Evolutionary conservation across 1,140 invertebrate genomes (phyloP).

Genomic region (Odontomachus brunneus): DNA sequence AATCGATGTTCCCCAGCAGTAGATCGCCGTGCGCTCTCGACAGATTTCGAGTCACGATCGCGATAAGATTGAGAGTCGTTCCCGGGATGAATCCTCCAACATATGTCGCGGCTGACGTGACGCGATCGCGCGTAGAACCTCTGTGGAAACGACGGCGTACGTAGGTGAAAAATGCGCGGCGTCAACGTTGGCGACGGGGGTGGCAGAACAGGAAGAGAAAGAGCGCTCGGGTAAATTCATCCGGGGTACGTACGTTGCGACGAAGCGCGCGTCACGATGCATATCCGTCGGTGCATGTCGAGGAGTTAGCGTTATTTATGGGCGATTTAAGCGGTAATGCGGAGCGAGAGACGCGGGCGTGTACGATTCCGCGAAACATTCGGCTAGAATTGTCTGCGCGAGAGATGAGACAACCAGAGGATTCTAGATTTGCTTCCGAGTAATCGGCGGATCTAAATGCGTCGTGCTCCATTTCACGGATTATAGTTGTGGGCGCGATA

Average conservation of each 20-base stretch:
- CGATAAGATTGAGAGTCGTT: conserved; percentile 48
- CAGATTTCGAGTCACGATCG: conserved; percentile 55
- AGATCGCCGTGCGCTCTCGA: conserved; percentile 29
- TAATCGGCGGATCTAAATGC: conserved; percentile 14
- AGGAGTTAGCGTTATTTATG: conserved; percentile 22
- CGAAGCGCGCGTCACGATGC: background rate
- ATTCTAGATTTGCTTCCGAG: conserved; percentile 6
- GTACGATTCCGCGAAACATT: conserved; percentile 17
- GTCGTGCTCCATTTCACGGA: background rate
- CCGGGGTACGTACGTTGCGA: background rate
- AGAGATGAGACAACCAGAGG: background rate
- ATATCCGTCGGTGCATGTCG: background rate
- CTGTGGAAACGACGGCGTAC: conserved; percentile 18
- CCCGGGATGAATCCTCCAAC: conserved; percentile 27
- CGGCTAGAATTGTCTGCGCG: background rate
- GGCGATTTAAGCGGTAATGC: conserved; percentile 26
- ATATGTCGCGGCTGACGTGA: conserved; percentile 36
- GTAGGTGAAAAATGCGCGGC: conserved; percentile 25
- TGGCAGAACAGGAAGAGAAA: conserved; percentile 14
- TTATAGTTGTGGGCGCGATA: background rate
- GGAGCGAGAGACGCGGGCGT: conserved; percentile 12
- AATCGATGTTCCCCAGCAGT: conserved; percentile 11
- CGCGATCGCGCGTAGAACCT: conserved; percentile 28
- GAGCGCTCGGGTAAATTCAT: conserved; percentile 40
- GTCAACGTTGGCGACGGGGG: conserved; percentile 37